Evolutionary conservation across 2,888 invertebrate genomes (phyloP).

Genomic region (Drosophila cognata): DNA sequence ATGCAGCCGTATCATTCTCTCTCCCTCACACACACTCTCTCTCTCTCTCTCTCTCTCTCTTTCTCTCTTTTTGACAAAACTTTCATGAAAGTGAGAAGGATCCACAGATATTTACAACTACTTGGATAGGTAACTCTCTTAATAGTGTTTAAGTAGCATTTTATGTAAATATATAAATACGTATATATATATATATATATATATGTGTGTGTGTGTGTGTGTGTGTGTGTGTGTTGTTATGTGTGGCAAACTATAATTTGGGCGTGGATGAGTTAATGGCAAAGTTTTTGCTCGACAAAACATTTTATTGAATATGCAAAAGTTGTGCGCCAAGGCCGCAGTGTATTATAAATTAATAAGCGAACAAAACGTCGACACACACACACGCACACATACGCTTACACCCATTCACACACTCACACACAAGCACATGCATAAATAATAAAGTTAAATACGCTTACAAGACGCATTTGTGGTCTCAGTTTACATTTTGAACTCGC

Average conservation of each 20-base stretch:
- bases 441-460: conserved; percentile 81
- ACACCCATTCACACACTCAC: conserved; percentile 5
- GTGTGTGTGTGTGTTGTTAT: conserved; percentile 1
- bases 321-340: conserved; percentile 72
- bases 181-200: not conserved
- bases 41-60: not conserved
- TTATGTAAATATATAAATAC: conserved; percentile 56
- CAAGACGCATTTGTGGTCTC: conserved; percentile 71
- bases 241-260: conserved; percentile 25
- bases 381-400: conserved; percentile 23
- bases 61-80: not conserved
- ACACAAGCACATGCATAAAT: conserved; percentile 66
- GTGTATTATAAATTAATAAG: conserved; percentile 81
- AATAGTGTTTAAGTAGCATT: conserved; percentile 60
- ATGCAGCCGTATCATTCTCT: not conserved
- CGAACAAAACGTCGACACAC: conserved; percentile 55
- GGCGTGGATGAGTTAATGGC: conserved; percentile 47
- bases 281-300: conserved; percentile 53
- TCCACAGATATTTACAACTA: not conserved
- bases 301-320: conserved; percentile 64
- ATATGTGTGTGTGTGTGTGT: not conserved
- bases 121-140: conserved; percentile 3
- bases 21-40: not conserved
- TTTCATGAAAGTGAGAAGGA: not conserved
- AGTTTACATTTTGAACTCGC: conserved; percentile 54